Conservation (phyloP, 2,888 invertebrate genomes). For the Trisateles emortualis region DNA sequence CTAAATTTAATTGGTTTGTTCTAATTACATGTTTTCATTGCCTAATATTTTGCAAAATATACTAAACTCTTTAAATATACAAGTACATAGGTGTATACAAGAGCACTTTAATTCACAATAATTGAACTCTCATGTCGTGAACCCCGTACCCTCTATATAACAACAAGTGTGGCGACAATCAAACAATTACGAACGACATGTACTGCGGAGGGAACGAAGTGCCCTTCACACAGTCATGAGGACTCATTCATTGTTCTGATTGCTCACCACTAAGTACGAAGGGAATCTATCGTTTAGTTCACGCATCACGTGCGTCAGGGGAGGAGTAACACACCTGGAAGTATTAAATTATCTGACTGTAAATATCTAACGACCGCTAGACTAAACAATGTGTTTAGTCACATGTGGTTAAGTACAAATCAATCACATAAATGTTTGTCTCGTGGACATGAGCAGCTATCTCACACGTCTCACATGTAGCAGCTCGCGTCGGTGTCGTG, state of each 20-base stretch:
- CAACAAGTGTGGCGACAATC: constrained; percentile 16
- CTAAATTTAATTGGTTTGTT: too few relatives aligned
- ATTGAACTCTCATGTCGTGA: not conserved
- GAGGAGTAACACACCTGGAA: not conserved
- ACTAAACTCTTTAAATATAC: too few relatives aligned
- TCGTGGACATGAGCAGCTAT: too few relatives aligned
- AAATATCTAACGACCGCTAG: not conserved
- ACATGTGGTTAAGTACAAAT: too few relatives aligned
- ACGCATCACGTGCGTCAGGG: not conserved
- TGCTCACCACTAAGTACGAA: constrained; percentile 5
- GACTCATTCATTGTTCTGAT: constrained; percentile 11
- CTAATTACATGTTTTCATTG: too few relatives aligned
- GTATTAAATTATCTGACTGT: not conserved
- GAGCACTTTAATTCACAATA: not conserved
- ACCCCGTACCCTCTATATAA: not conserved
- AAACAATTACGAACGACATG: constrained; percentile 8
- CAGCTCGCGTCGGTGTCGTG: not conserved
- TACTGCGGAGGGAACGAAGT: constrained; percentile 1
- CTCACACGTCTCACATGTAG: too few relatives aligned
- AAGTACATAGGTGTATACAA: not conserved
- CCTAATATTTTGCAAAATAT: too few relatives aligned
- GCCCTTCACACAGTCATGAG: constrained; percentile 2
- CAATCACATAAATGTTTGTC: too few relatives aligned
- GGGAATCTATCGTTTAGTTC: constrained; percentile 1
- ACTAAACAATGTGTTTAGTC: too few relatives aligned